These are phyloP conservation scores for Peribatodes rhomboidaria DNA, from an alignment of 2,888 invertebrate genomes.

Conservation along the genomic window DNA sequence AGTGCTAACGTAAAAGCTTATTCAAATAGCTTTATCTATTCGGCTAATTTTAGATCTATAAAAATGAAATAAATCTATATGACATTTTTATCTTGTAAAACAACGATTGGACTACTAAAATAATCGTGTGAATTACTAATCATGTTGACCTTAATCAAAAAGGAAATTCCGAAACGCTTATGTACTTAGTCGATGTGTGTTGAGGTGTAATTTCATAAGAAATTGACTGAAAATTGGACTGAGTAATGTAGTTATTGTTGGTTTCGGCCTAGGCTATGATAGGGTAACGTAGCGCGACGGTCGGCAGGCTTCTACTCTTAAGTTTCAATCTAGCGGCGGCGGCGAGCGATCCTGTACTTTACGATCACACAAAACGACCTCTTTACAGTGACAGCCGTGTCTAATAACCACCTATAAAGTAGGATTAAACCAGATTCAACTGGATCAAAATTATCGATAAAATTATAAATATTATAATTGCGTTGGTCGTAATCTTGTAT, in stretches of 20 bases:
- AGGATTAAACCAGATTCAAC: conserved; percentile 50
- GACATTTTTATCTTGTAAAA: conserved; percentile 41
- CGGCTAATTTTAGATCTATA: conserved; percentile 45
- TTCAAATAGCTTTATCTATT: conserved; percentile 63
- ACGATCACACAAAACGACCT: conserved; percentile 35
- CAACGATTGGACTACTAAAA: conserved; percentile 29
- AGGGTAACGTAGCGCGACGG: conserved; percentile 78
- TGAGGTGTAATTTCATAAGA: conserved; percentile 82
- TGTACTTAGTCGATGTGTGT: conserved; percentile 79
- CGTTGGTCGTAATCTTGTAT: conserved; percentile 26
- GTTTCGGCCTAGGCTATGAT: conserved; percentile 83
- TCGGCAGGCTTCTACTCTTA: conserved; percentile 79
- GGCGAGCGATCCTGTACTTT: conserved; percentile 61
- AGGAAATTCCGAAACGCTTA: conserved; percentile 68
- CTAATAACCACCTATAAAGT: conserved; percentile 22
- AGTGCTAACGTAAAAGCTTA: conserved; percentile 52
- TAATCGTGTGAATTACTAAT: conserved; percentile 49
- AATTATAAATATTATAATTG: conserved; percentile 29
- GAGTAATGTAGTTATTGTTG: conserved; percentile 83
- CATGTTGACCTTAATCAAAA: conserved; percentile 53
- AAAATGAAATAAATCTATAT: conserved; percentile 14
- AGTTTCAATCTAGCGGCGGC: conserved; percentile 59
- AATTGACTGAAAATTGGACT: conserved; percentile 86
- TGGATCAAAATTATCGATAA: conserved; percentile 41
- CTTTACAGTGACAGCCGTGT: conserved; percentile 39